Evolutionary conservation across 2,888 invertebrate genomes (phyloP).

Genomic region (Eledona agricola): DNA sequence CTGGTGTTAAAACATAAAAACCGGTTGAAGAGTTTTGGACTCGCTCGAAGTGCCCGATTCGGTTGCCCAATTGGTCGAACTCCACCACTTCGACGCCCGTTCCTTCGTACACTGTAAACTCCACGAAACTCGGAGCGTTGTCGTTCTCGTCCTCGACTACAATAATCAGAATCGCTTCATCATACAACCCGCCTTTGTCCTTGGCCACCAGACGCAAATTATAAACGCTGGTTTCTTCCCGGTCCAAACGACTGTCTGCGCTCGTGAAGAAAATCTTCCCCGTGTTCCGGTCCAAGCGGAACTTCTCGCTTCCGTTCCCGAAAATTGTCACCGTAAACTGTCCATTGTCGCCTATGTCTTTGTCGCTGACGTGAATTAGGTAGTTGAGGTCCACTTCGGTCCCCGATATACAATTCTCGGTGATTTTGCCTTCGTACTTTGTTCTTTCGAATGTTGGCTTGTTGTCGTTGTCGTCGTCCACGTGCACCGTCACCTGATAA

Average conservation of each 20-base stretch:
- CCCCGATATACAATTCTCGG: constrained; percentile 78
- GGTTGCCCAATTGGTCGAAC: constrained; percentile 66
- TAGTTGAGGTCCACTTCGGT: constrained; percentile 76
- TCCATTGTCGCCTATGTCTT: constrained; percentile 75
- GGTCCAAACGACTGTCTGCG: constrained; percentile 67
- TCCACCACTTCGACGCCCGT: constrained; percentile 74
- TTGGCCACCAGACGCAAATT: constrained; percentile 76
- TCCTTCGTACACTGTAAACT: constrained; percentile 75
- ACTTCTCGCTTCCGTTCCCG: constrained; percentile 80
- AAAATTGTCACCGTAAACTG: constrained; percentile 74
- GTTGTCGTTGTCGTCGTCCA: constrained; percentile 89
- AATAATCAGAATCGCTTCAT: constrained; percentile 77
- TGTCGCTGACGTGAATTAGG: constrained; percentile 76
- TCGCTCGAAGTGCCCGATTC: constrained; percentile 64
- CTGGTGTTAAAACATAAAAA: constrained; percentile 50
- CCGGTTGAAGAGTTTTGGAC: constrained; percentile 45
- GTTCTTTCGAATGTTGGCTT: constrained; percentile 79
- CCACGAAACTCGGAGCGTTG: constrained; percentile 76
- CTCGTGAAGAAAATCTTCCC: constrained; percentile 71
- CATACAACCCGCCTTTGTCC: constrained; percentile 79
- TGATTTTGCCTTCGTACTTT: constrained; percentile 78
- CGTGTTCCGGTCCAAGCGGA: constrained; percentile 71
- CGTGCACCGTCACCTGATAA: constrained; percentile 80
- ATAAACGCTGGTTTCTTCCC: constrained; percentile 77
- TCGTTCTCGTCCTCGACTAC: constrained; percentile 83